Evolutionary conservation across 1,140 invertebrate species (phyloP).

Genomic region (Sycophila sp.): DNA sequence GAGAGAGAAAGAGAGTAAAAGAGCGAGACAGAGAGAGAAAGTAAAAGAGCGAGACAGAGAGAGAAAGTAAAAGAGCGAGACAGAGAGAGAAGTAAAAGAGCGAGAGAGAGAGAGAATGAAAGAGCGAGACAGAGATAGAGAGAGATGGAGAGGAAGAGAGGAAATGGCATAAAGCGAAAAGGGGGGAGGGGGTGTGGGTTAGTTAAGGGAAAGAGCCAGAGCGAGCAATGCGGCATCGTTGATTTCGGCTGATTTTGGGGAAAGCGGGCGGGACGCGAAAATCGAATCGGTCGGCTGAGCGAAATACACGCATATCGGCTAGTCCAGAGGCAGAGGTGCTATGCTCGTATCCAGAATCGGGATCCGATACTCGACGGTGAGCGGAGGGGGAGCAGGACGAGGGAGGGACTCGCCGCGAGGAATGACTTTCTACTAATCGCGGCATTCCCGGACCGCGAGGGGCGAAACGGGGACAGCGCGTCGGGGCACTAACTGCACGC

Average conservation of each 20-base stretch:
- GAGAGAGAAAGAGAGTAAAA: too few relatives aligned
- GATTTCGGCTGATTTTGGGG: conserved; percentile 9
- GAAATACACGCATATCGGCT: neutral
- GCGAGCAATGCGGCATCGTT: neutral
- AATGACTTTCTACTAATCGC: conserved; percentile 30
- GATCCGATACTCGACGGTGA: conserved; percentile 13
- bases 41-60: too few relatives aligned
- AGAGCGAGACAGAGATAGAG: too few relatives aligned
- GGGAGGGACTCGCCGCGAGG: neutral
- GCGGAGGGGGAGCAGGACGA: too few relatives aligned
- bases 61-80: too few relatives aligned
- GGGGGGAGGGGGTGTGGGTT: neutral
- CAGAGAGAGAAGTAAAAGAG: too few relatives aligned
- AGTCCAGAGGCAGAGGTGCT: neutral
- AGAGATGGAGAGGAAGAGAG: too few relatives aligned
- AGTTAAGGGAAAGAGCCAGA: conserved; percentile 5
- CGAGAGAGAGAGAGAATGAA: too few relatives aligned
- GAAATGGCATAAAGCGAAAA: neutral
- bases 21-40: too few relatives aligned
- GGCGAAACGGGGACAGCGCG: neutral
- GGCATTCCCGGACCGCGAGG: too few relatives aligned
- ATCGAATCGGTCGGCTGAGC: conserved; percentile 10
- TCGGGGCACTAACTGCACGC: conserved; percentile 12
- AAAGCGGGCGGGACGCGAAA: conserved; percentile 7
- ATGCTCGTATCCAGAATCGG: conserved; percentile 18